Evolutionary conservation across 1,140 invertebrate genomes (phyloP), one percentile per base, ranked within the genome.

Genomic region (Conus ventricosus): DNA sequence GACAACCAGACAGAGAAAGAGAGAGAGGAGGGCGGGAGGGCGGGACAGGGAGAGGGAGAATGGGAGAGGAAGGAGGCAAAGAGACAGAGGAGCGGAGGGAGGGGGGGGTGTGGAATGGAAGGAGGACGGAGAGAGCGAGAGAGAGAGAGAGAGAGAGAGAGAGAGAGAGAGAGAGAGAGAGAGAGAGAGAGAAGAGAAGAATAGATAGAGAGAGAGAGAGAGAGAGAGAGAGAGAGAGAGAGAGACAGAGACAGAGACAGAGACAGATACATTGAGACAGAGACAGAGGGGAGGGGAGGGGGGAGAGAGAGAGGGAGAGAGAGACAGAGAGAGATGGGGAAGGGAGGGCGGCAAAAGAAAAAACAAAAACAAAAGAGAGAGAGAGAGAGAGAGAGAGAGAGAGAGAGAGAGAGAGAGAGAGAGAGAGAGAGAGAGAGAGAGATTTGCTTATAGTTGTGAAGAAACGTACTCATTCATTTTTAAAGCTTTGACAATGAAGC

Each of bases 361-460:
- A 71, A 8, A 71, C 4, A 71, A 8, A 23, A 8, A 71, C 4
- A 23, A 8, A 8, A 23, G 67, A 71, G 67, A 71, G 67, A 71
- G 67, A 71, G 67, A 71, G 67, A 71, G 67, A 71, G 67, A 71
- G 67, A 60, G 57, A 8, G 67, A 71, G 17, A 71, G 17, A 71
- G 67, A 13, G 67, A 23, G 67, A 71, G 67, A 23, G 67, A 71
- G 67, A 23, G 67, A 71, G 67, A 23, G 67, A 71, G 67, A 71
- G 67, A 71, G 67, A 71, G 67, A 71, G 67, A 71, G 67, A 71
- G 67, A 71, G 67, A 71, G 67, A 71, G 67, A 13, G 67, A 23
- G 67, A 71, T 39, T 39, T 39, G 39, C 39, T 39, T 39, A 0
- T 39, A 20, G 23, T 11, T 17, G 67, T 6, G 67, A 71, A 20